Evolutionary conservation across 2,888 invertebrate genomes (phyloP).

Genomic region (Trichopria drosophilae): DNA sequence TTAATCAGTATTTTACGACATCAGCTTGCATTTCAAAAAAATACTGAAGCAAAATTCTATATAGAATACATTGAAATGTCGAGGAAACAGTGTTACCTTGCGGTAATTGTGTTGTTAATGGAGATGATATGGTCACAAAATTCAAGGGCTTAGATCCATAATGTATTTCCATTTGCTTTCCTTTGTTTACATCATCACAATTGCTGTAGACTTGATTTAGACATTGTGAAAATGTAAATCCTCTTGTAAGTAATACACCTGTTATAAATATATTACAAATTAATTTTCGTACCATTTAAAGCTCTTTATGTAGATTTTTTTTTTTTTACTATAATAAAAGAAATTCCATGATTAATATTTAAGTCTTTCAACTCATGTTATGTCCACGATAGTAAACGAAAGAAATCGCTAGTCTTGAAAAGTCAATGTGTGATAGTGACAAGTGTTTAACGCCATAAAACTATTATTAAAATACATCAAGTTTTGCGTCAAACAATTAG

Average conservation of each 20-base stretch:
- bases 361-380: no score
- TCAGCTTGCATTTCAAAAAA: conserved; percentile 15
- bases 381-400: no score
- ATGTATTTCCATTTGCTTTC: conserved; percentile 98
- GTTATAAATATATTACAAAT: conserved; percentile 11
- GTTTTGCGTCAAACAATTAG: no score
- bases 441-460: no score
- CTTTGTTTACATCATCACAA: conserved; percentile 78
- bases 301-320: no score
- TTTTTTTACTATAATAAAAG: no score
- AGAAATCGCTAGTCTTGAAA: no score
- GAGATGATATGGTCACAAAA: conserved; percentile 95
- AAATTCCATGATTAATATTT: no score
- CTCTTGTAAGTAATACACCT: conserved; percentile 90
- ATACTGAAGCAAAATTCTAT: conserved; percentile 26
- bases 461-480: no score
- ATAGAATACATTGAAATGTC: conserved; percentile 34
- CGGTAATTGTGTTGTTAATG: conserved; percentile 94
- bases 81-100: no score
- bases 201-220: conserved; percentile 98
- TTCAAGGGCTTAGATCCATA: conserved; percentile 85
- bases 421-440: no score
- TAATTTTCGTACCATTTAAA: no score
- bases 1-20: conserved; percentile 11
- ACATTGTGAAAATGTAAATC: conserved; percentile 79